phyloP scores from a whole-genome alignment of 2,113 vertebrate genomes.

The Calyptomena viridis region DNA sequence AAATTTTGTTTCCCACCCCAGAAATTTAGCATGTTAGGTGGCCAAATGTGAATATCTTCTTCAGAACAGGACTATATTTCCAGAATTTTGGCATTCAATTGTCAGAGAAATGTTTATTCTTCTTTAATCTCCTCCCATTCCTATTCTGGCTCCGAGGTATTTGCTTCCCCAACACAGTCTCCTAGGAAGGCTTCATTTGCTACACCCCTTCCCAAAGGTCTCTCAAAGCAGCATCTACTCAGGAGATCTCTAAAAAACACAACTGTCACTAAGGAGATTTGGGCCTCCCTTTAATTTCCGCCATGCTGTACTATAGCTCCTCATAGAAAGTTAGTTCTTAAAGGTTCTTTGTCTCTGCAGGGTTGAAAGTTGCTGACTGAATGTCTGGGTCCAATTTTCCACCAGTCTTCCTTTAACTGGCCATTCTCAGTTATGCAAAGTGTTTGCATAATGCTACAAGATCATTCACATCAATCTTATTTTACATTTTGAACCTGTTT shows the following conservation, averaged over 20 bases:
- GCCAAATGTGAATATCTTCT: not conserved
- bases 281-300: conserved; percentile 28
- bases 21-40: not conserved
- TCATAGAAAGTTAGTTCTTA: conserved; percentile 40
- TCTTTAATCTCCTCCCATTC: not conserved
- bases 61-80: not conserved
- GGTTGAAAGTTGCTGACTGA: conserved; percentile 46
- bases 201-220: conserved; percentile 14
- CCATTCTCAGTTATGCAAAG: conserved; percentile 1
- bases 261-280: conserved; percentile 10
- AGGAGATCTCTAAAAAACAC: conserved; percentile 35
- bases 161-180: not conserved
- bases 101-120: not conserved
- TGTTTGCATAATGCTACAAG: not conserved
- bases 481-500: conserved; percentile 17
- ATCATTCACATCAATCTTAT: conserved; percentile 10
- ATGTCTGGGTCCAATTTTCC: conserved; percentile 21
- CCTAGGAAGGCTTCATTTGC: conserved; percentile 14
- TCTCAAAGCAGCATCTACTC: not conserved
- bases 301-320: not conserved
- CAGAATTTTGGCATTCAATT: not conserved
- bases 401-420: conserved; percentile 9
- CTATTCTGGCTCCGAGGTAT: not conserved
- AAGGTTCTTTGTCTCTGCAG: conserved; percentile 41
- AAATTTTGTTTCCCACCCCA: not conserved